Percentiles rank a stretch among this genome's conserved stretches.
Evolutionary conservation across 2,113 vertebrate species (phyloP).

Genomic region (Typhlomys cinereus): DNA sequence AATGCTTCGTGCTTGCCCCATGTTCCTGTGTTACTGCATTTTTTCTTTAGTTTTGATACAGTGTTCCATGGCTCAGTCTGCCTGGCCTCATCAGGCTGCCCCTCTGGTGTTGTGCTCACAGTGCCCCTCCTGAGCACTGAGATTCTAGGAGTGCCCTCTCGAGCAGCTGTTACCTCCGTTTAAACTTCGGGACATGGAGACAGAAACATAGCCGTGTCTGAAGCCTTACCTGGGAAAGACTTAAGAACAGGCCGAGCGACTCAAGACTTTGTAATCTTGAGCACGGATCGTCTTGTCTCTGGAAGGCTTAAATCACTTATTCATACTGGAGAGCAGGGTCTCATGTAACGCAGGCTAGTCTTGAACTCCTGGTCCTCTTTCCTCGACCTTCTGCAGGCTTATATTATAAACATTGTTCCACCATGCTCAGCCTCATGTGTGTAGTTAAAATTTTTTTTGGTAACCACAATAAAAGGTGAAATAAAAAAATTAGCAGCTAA

Average conservation of each 20-base stretch:
- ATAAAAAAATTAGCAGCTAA: not conserved
- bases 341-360: not conserved
- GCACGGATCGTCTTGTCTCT: not conserved
- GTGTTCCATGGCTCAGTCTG: not conserved
- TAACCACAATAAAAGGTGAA: not conserved
- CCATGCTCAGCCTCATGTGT: not conserved
- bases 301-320: not conserved
- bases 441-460: not conserved
- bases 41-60: not conserved
- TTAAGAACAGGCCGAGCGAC: not conserved
- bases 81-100: not conserved
- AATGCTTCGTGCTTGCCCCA: not conserved
- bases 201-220: not conserved
- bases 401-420: not conserved
- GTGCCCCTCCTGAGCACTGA: not conserved
- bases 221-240: constrained; percentile 8
- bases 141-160: not conserved
- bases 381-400: not conserved
- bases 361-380: not conserved
- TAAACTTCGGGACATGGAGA: not conserved
- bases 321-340: not conserved
- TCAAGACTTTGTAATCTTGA: constrained; percentile 13
- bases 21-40: not conserved
- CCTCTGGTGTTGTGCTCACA: not conserved
- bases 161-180: not conserved